Base-by-base conservation (phyloP, 2,888 invertebrate genomes). In the Trichogramma dendrolimi region DNA sequence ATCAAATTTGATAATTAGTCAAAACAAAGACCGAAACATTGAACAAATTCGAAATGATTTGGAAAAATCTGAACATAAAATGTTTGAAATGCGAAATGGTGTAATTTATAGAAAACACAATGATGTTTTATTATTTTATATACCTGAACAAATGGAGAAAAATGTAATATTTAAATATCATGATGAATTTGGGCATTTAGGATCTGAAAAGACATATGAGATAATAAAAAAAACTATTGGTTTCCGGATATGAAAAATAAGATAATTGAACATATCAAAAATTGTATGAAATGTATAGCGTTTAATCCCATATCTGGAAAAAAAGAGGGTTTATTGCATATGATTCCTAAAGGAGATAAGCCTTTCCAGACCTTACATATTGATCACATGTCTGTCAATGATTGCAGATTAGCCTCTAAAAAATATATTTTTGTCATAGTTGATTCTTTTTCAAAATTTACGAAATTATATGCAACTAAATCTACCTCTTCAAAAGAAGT, bases 381-480 rank as follows among this genome's bases (percentile, higher is more conserved):
- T n/a, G 56, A 56, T 56, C 56, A 56, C 11, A 11, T 48, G n/a
- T n/a, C n/a, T n/a, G n/a, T n/a, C n/a, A n/a, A n/a, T n/a, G n/a
- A n/a, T n/a, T n/a, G n/a, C n/a, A n/a, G n/a, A n/a, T n/a, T n/a
- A n/a, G n/a, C n/a, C n/a, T n/a, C n/a, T n/a, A n/a, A n/a, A n/a
- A 66, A 62, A 8, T 68, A 78, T 44, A 52, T 79, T n/a, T 61
- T 80, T 10, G 73, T 70, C 1, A 60, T 72, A 4, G 72, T 80
- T 43, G 70, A 72, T 60, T 67, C 55, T n/a, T 72, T 71, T 57
- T 63, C 69, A 0, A 73, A 71, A 66, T 71, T 68, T 58, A 49
- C 66, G 6, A 63, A 62, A 41, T 47, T 71, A 7, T 69, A 68
- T 61, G 38, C 70, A 0, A 65, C 62, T 40, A 61, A 56, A 54